Base-by-base conservation (phyloP, 2,113 vertebrate species). In the Anarrhichthys ocellatus region DNA sequence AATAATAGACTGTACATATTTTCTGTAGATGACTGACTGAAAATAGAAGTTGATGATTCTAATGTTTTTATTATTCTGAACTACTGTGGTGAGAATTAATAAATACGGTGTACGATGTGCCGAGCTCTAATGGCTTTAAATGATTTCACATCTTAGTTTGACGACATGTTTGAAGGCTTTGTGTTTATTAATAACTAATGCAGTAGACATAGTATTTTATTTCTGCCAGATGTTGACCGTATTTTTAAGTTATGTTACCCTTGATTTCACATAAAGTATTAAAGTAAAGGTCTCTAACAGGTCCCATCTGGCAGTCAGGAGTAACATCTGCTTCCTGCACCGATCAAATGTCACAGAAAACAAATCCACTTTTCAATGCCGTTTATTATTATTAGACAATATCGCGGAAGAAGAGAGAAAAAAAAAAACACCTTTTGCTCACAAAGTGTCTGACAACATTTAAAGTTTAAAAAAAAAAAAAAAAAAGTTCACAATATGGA, bases 331-430 rank as follows among this genome's bases (percentile, higher is more conserved):
- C 18, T 17, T 54, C 54, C 29, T 34, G 9, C 46, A 9, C 27
- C 1, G 6, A 38, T 6, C 8, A 64, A 78, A 71, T 11, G 9
- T 18, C 18, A 83, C 5, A 58, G 54, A 82, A 44, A 38, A 20
- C 68, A 76, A 71, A 52, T 9, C 0, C 4, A 34, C 18, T 73
- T 76, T 74, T 74, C 71, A 82, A 72, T 76, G 73, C 71, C 85
- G 81, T 82, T 91, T 96, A 95, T 97, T 98, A 34, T 95, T 96
- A 96, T 94, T 96, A 96, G 96, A 97, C 96, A 97, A 96, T 88
- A 95, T 97, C 94, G 96, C 93, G 94, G 94, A 94, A 95, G 95
- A 95, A 95, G 96, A 63, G 29, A 73, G 94, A 92, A 92, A 82
- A 75, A 78, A 71, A 75, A 94, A 92, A 92, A 80, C 76, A 79